Base-by-base conservation (phyloP, 2,888 invertebrate species). In the Ceramica pisi region DNA sequence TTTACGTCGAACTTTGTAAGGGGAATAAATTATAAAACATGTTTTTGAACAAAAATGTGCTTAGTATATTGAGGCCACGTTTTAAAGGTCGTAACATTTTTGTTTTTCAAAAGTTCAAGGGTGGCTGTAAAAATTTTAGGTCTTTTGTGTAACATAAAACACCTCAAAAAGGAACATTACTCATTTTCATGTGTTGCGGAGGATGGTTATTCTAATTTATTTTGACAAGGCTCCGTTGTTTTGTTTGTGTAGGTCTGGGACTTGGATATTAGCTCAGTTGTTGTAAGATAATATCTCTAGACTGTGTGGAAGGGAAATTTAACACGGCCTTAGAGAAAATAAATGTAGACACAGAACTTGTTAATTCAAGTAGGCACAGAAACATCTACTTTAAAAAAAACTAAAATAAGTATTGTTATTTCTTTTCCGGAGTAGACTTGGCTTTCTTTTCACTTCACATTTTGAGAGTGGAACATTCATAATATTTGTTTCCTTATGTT, bases 401-500 rank as follows among this genome's bases (percentile, higher is more conserved):
- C 31, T 19, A 62, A 77, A 59, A 51, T 56, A 57, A 57, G 21
- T 57, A 50, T 60, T 44, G 26, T 77, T 71, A 68, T 71, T 68
- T 68, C 44, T 75, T 66, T 46, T 31, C 23, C 19, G 21, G 38
- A 50, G 62, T 21, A 41, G 48, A 56, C 55, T 67, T 74, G 21
- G 62, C 64, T 71, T 81, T 80, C 85, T 83, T 84, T 83, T 78
- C 69, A 83, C 78, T 85, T 76, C 55, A 74, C 67, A 75, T 74
- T 80, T 78, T 65, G 46, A 78, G 26, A 68, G 57, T 62, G 61
- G 68, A 73, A 82, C 73, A 83, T 81, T 81, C 61, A 64, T 72
- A 78, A 81, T 82, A 82, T 81, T 85, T 83, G 85, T 85, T 85
- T 81, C 62, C 78, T 85, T 83, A 55, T 71, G 71, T 84, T 85